Evolutionary conservation across 1,140 invertebrate species (phyloP).

Genomic region (Atta cephalotes): DNA sequence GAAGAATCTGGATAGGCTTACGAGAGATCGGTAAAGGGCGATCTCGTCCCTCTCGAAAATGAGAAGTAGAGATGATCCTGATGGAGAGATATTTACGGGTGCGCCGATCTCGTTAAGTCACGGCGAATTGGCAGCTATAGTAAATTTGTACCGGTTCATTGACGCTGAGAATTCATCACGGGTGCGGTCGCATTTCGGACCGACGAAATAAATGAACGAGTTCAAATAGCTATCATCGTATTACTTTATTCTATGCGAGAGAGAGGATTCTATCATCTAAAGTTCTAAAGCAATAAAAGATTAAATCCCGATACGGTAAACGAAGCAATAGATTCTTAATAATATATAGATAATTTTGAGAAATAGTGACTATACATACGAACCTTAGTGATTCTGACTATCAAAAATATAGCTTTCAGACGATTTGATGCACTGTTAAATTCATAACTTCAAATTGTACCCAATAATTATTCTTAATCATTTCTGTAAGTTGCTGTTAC

Average conservation of each 20-base stretch:
- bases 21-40: conserved; percentile 18
- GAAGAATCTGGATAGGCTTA: conserved; percentile 50
- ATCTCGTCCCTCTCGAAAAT: background rate
- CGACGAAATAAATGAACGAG: conserved; percentile 17
- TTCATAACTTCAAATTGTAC: too few species aligned
- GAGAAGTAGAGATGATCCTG: conserved; percentile 3
- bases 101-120: conserved; percentile 62
- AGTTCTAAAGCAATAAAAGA: background rate
- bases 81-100: conserved; percentile 34
- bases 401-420: background rate
- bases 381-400: background rate
- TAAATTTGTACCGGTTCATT: conserved; percentile 42
- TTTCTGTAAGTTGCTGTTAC: too few species aligned
- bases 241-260: conserved; percentile 1
- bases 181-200: conserved; percentile 35
- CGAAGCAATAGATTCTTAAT: background rate
- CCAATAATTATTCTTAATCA: too few species aligned
- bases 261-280: background rate
- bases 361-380: background rate
- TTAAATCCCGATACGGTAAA: background rate
- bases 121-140: conserved; percentile 24
- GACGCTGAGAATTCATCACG: conserved; percentile 4
- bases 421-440: too few species aligned
- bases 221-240: conserved; percentile 18
- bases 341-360: background rate